Evolutionary conservation across 2,113 vertebrate species (phyloP).

Genomic region (Phylloscopus trochilus): DNA sequence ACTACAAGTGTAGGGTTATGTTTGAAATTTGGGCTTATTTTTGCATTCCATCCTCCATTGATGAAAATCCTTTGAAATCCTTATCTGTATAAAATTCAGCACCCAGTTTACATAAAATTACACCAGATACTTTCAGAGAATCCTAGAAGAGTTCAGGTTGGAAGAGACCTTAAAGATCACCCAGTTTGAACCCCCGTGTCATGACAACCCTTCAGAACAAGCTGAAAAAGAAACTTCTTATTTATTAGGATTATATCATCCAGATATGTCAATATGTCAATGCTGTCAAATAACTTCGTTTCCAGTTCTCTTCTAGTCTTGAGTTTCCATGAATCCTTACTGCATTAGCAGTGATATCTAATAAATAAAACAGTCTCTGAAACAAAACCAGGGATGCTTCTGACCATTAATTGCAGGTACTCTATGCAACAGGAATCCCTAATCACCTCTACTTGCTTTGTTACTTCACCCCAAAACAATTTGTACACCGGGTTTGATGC

Average conservation of each 20-base stretch:
- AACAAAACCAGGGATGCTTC: not conserved
- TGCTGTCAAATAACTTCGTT: not conserved
- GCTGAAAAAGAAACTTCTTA: not conserved
- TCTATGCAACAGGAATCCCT: not conserved
- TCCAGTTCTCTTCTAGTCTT: not conserved
- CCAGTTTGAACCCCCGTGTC: rapidly evolving
- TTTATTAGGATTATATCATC: not conserved
- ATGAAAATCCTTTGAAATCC: not conserved
- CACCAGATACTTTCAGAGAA: not conserved
- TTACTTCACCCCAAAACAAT: not conserved
- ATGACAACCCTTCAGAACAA: not conserved
- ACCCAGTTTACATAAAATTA: not conserved
- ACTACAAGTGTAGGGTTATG: not conserved
- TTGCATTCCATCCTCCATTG: not conserved
- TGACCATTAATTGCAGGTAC: not conserved
- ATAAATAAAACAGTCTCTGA: not conserved
- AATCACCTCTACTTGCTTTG: not conserved
- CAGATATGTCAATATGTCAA: not conserved
- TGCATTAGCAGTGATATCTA: not conserved
- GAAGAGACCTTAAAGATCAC: not conserved
- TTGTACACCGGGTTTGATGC: rapidly evolving
- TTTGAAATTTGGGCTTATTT: not conserved
- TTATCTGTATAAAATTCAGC: not conserved
- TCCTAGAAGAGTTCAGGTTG: not conserved
- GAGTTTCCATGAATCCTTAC: not conserved